Evolutionary conservation across 2,113 vertebrate species (phyloP).

Genomic region (Pao palembangensis): DNA sequence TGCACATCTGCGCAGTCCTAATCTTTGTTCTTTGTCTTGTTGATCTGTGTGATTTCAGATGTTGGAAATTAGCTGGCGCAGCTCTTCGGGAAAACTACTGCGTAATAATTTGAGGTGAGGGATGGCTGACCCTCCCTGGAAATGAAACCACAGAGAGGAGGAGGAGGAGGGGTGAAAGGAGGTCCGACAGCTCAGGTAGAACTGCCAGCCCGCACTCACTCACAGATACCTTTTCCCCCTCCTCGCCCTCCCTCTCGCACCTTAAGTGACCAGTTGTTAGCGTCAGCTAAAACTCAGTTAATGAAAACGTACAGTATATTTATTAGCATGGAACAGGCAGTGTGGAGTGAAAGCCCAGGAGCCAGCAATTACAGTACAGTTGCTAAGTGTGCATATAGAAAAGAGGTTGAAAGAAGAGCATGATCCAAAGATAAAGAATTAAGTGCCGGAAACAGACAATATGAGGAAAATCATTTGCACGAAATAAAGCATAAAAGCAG

Average conservation of each 20-base stretch:
- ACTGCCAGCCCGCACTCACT: slow-evolving; percentile 22
- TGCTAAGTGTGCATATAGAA: slow-evolving; percentile 20
- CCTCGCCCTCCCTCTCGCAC: slow-evolving; percentile 15
- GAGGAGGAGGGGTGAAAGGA: slow-evolving; percentile 18
- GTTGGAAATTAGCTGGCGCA: too few relatives aligned
- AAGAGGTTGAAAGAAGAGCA: neutral
- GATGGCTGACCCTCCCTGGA: slow-evolving; percentile 7
- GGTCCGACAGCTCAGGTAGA: slow-evolving; percentile 38
- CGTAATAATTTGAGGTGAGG: slow-evolving; percentile 8
- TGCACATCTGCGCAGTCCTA: too few relatives aligned
- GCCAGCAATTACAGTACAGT: slow-evolving; percentile 37
- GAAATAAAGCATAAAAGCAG: slow-evolving; percentile 19
- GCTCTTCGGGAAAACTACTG: slow-evolving; percentile 17
- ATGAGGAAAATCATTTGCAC: neutral
- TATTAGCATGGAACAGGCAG: slow-evolving; percentile 44
- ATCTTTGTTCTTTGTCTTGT: too few relatives aligned
- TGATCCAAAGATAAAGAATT: neutral
- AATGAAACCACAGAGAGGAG: slow-evolving; percentile 12
- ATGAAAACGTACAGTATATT: slow-evolving; percentile 68
- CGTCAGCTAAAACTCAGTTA: slow-evolving; percentile 66
- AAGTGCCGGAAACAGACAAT: too few relatives aligned
- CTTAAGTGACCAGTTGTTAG: slow-evolving; percentile 63
- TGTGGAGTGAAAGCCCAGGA: slow-evolving; percentile 32
- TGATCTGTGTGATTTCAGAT: too few relatives aligned
- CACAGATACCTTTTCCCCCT: slow-evolving; percentile 2